Conservation (phyloP, 2,888 invertebrate species). For the Steinernema scapterisci region DNA sequence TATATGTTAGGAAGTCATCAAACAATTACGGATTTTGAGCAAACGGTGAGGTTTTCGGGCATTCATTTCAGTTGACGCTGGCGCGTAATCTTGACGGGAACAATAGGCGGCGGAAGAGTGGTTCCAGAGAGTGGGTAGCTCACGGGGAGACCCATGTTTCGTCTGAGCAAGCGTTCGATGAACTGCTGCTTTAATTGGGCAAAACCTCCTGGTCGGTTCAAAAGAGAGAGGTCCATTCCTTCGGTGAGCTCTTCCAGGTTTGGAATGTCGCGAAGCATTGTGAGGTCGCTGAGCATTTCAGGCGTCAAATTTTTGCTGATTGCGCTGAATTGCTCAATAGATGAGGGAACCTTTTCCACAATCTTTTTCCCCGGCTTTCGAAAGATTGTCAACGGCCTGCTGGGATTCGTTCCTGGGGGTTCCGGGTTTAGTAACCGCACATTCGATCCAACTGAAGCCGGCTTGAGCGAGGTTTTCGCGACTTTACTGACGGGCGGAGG, state of each 20-base stretch:
- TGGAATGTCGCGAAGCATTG: slow-evolving; percentile 56
- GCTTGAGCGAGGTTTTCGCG: background rate
- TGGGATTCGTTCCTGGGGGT: slow-evolving; percentile 22
- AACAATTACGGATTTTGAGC: background rate
- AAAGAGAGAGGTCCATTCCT: slow-evolving; percentile 60
- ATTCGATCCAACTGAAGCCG: background rate
- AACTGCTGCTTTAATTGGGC: slow-evolving; percentile 57
- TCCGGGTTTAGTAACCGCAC: slow-evolving; percentile 8
- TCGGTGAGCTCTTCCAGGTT: slow-evolving; percentile 59
- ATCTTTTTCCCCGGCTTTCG: background rate
- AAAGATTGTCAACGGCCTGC: slow-evolving; percentile 28
- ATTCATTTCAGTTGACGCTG: slow-evolving; percentile 41
- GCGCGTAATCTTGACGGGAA: slow-evolving; percentile 54
- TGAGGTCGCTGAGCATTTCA: slow-evolving; percentile 57
- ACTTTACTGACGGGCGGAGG: background rate
- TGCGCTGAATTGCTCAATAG: slow-evolving; percentile 39
- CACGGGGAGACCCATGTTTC: slow-evolving; percentile 52
- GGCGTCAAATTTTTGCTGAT: slow-evolving; percentile 50
- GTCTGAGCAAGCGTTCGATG: slow-evolving; percentile 58
- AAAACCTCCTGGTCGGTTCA: slow-evolving; percentile 62
- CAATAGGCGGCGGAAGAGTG: slow-evolving; percentile 50
- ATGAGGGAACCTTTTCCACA: background rate
- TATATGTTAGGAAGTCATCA: background rate
- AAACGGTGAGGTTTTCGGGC: slow-evolving; percentile 38
- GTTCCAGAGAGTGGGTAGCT: slow-evolving; percentile 39